Percentiles rank a stretch among this genome's conserved stretches.
Conservation (phyloP, 2,113 vertebrate species). For the Paracanthobrama guichenoti region DNA sequence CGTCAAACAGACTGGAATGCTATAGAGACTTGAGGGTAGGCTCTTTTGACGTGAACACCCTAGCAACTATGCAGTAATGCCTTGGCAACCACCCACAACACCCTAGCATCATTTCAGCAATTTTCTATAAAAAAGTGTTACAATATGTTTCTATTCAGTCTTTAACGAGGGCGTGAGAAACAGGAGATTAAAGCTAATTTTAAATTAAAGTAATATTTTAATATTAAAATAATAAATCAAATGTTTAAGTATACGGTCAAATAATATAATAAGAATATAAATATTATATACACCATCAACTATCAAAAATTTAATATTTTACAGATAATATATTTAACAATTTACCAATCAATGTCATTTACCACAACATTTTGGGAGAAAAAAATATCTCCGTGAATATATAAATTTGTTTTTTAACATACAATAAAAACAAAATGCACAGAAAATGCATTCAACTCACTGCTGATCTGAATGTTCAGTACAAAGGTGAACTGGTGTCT, state of each 20-base stretch:
- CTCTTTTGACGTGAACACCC: neutral
- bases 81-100: neutral
- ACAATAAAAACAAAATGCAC: too few species aligned
- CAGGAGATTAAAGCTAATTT: too few species aligned
- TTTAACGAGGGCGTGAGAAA: too few species aligned
- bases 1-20: too few species aligned
- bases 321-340: neutral
- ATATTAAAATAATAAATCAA: neutral
- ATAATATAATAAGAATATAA: neutral
- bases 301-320: neutral
- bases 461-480: slow-evolving; percentile 44
- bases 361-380: too few species aligned
- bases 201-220: neutral
- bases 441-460: too few species aligned
- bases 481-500: slow-evolving; percentile 29
- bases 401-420: neutral
- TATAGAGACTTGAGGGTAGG: too few species aligned
- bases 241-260: neutral
- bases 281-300: neutral
- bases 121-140: neutral
- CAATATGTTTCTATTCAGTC: neutral
- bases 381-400: neutral
- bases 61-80: neutral
- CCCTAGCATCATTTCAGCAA: neutral
- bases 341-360: too few species aligned